phyloP scores from a whole-genome alignment of 2,113 vertebrate species.

The Pelobates fuscus region DNA sequence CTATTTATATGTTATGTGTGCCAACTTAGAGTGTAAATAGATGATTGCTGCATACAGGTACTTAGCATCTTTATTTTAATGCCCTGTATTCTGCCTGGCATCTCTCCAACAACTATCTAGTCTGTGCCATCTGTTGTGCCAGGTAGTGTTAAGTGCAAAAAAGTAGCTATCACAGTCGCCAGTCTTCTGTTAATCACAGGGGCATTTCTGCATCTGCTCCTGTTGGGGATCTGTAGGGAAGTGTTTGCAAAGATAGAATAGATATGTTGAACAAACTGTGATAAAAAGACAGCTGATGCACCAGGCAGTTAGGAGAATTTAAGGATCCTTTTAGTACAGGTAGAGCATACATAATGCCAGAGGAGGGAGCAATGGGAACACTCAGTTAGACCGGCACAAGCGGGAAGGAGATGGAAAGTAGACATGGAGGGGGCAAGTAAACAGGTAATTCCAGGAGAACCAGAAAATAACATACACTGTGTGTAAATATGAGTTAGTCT shows the following conservation, averaged over 20 bases:
- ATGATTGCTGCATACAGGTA: background rate
- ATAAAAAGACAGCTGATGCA: too few species aligned
- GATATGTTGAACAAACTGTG: background rate
- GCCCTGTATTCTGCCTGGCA: conserved; percentile 23
- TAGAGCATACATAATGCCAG: too few species aligned
- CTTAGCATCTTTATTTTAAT: background rate
- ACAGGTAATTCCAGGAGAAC: too few species aligned
- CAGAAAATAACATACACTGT: too few species aligned
- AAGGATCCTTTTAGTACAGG: too few species aligned
- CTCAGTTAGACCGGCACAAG: too few species aligned
- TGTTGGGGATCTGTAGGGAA: background rate
- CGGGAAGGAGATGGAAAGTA: too few species aligned
- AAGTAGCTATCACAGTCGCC: background rate
- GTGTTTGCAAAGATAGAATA: background rate
- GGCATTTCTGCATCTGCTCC: conserved; percentile 1
- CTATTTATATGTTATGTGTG: conserved; percentile 7
- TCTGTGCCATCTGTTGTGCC: conserved; percentile 19
- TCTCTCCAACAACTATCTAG: conserved; percentile 30
- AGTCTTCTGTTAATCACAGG: background rate
- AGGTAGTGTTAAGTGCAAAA: background rate
- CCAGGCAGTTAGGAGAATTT: too few species aligned
- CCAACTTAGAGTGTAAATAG: background rate
- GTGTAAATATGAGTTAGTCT: too few species aligned
- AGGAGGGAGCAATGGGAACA: too few species aligned
- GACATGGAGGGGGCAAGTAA: too few species aligned